phyloP scores from a whole-genome alignment of 2,797 vertebrate species.

The Dicrostonyx torquatus region DNA sequence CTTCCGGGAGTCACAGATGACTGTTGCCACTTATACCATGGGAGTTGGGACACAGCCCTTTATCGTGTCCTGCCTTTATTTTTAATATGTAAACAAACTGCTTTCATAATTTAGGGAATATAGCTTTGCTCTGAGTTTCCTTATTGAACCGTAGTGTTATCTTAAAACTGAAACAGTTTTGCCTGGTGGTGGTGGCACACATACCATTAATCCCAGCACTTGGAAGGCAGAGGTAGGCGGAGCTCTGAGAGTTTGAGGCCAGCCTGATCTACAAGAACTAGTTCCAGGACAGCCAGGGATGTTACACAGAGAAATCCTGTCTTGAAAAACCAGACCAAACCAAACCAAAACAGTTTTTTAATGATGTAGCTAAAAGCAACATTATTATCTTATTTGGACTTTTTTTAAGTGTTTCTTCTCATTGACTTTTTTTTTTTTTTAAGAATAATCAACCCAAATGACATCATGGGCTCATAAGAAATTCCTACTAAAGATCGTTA shows the following conservation, averaged over 20 bases:
- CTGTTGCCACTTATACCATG: fast-evolving
- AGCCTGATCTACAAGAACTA: too few species aligned
- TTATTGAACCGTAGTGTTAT: background rate
- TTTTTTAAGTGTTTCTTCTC: background rate
- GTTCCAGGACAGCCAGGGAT: too few species aligned
- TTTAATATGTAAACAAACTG: constrained; percentile 8
- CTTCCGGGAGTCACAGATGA: background rate
- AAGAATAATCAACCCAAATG: background rate
- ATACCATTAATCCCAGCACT: too few species aligned
- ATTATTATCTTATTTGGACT: background rate
- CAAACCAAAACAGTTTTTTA: background rate
- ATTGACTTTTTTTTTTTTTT: background rate
- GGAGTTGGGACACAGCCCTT: too few species aligned
- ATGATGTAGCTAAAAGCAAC: background rate
- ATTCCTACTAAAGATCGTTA: background rate
- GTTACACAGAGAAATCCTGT: too few species aligned
- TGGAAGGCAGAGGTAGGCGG: too few species aligned
- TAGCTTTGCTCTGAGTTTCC: background rate
- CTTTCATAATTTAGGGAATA: background rate
- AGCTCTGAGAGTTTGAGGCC: too few species aligned
- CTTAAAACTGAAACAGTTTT: background rate
- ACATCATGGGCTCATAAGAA: background rate
- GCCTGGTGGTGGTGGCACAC: too few species aligned
- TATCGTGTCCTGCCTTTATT: background rate
- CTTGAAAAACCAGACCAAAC: too few species aligned